Evolutionary conservation across 2,113 vertebrate genomes (phyloP).

Genomic region (Malaclemys terrapin): DNA sequence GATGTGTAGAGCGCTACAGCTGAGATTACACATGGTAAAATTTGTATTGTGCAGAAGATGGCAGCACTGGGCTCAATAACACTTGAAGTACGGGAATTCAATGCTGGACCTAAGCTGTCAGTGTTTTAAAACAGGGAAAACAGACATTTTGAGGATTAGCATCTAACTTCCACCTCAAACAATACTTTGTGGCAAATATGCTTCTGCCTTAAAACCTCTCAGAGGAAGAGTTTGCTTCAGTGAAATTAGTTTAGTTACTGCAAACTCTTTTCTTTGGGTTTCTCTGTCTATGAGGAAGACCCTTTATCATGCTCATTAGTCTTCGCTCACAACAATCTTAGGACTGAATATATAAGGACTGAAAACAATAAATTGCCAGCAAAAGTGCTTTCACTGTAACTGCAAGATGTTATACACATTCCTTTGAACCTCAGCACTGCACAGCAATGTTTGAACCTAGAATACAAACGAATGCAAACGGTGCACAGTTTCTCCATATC

Average conservation of each 20-base stretch:
- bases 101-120: not conserved
- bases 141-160: not conserved
- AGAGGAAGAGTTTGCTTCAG: not conserved
- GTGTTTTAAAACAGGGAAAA: not conserved
- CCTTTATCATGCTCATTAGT: not conserved
- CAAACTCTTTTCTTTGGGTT: not conserved
- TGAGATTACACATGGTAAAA: slow-evolving; percentile 17
- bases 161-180: not conserved
- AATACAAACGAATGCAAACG: not conserved
- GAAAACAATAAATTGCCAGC: not conserved
- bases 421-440: not conserved
- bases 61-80: slow-evolving; percentile 38
- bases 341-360: not conserved
- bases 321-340: not conserved
- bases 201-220: not conserved
- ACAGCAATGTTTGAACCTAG: not conserved
- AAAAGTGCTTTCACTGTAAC: not conserved
- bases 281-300: not conserved
- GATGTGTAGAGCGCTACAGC: not conserved
- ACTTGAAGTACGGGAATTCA: not conserved
- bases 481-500: not conserved
- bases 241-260: not conserved
- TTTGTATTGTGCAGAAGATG: slow-evolving; percentile 45
- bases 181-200: not conserved
- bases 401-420: not conserved